These are phyloP conservation scores for Nephrotoma guestfalica DNA, from an alignment of 2,888 invertebrate genomes.

Conservation along the genomic window DNA sequence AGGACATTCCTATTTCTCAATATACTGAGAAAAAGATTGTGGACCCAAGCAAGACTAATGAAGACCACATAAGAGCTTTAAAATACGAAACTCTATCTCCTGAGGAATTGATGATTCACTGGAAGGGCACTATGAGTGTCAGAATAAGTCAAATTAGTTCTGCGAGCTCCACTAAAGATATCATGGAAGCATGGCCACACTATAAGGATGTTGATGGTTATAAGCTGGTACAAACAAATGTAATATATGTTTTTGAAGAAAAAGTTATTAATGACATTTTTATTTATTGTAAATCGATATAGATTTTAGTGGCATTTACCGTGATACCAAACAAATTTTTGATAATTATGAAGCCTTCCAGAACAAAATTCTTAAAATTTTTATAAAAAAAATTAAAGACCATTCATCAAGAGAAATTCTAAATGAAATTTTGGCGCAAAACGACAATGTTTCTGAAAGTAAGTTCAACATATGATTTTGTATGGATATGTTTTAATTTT, in stretches of 20 bases:
- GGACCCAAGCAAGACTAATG: not conserved
- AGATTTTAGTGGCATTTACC: too few relatives aligned
- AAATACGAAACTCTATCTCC: not conserved
- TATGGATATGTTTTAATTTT: too few relatives aligned
- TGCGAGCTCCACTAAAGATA: not conserved
- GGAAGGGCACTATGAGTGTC: not conserved
- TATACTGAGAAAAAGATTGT: not conserved
- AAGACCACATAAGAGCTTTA: not conserved
- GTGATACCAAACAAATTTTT: not conserved
- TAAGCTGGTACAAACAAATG: not conserved
- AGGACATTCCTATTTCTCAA: not conserved
- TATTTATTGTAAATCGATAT: too few relatives aligned
- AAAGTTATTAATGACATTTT: too few relatives aligned
- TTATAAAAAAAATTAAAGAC: not conserved
- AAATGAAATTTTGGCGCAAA: too few relatives aligned
- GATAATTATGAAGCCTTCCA: too few relatives aligned
- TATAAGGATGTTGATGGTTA: not conserved
- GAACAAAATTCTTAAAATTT: too few relatives aligned
- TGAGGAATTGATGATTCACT: not conserved
- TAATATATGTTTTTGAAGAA: not conserved
- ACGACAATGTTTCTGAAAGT: too few relatives aligned
- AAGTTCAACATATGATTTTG: too few relatives aligned
- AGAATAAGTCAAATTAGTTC: not conserved
- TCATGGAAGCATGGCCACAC: not conserved
- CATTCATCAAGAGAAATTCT: too few relatives aligned